Base-by-base conservation (phyloP, 1,140 invertebrate species). In the Globodera rostochiensis region DNA sequence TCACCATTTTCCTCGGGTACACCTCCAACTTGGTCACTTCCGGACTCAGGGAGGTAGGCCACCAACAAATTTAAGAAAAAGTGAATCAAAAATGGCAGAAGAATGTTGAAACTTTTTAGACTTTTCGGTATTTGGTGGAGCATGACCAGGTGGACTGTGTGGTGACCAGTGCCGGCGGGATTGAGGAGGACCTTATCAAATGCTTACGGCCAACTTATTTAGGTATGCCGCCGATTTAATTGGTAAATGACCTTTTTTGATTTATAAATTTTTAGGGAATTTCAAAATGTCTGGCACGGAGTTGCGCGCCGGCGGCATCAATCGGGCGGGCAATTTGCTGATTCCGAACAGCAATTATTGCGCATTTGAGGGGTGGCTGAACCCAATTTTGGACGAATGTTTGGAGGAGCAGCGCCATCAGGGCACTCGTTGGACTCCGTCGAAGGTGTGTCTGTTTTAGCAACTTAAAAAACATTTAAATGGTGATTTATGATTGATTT, bases 331-430 rank as follows among this genome's bases (percentile, higher is more conserved):
- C 50, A 99, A 99, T 92, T 92, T 99, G 50, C 91, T 99, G 46
- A 96, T 98, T 3, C 97, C 98, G 6, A 99, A 99, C 92, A 93
- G 97, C 87, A 99, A 99, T 91, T 99, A 99, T 91, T 98, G 97
- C 87, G 92, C 93, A 85, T 99, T 99, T 92, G 97, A 99, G 91
- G 94, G 98, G 89, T 99, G 97, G 97, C 91, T 99, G 0, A 96
- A 95, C 91, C 98, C 98, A 0, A 93, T 96, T 86, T 92, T 99
- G 25, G 94, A 98, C 89, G 92, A 94, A 90, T 95, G 98, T 94
- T 89, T 98, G 19, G 90, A 92, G 73, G 96, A 98, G 90, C 97
- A 99, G 89, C 93, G 94, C 19, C 53, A 73, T 70, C 77, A 67
- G 45, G 45, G 49, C n/a, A 92, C 91, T 3, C 89, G 94, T 15